Evolutionary conservation across 2,797 vertebrate species (phyloP), one percentile per base, ranked within the genome.

Genomic region (Prionace glauca): DNA sequence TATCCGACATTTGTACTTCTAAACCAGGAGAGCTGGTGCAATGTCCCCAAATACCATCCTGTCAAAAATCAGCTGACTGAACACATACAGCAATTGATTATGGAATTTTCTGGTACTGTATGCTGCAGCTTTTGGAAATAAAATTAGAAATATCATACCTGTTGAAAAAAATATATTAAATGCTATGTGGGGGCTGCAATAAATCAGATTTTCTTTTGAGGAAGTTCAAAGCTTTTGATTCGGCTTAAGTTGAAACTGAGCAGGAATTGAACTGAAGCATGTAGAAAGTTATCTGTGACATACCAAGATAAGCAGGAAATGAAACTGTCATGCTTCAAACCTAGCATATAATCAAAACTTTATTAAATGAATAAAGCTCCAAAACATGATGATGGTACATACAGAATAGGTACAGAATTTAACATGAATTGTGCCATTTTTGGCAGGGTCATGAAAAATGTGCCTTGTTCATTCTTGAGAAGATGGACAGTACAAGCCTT

Each of bases 391-490:
- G 32, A 26, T 41, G 7, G 24, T 71, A 24, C 8, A 72, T 32
- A 26, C 29, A 32, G 41, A 93, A 2, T 93, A 45, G 24, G 29
- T 3, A 67, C 22, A 69, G 10, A n/a, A n/a, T n/a, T 93, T 93
- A 93, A 93, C 71, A 77, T 56, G 41, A 95, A 72, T 77, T 95
- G 26, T 91, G 95, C 26, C 77, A 24, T 87, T 95, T 79, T 41
- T 86, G 56, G 24, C 96, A 99, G 99, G 99, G 99, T 96, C 98
- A 98, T 96, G 99, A 99, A 97, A 98, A 98, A 96, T 99, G 99
- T 97, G 99, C 98, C 97, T 97, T 99, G 97, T 96, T 99, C 97
- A 98, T 99, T 97, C 98, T 99, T 97, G 98, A 99, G 97, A 99
- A 98, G 97, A 98, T 99, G 96, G 97, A 98, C 71, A 98, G 99